phyloP scores from a whole-genome alignment of 2,113 vertebrate genomes.

The Macquaria ambigua region DNA sequence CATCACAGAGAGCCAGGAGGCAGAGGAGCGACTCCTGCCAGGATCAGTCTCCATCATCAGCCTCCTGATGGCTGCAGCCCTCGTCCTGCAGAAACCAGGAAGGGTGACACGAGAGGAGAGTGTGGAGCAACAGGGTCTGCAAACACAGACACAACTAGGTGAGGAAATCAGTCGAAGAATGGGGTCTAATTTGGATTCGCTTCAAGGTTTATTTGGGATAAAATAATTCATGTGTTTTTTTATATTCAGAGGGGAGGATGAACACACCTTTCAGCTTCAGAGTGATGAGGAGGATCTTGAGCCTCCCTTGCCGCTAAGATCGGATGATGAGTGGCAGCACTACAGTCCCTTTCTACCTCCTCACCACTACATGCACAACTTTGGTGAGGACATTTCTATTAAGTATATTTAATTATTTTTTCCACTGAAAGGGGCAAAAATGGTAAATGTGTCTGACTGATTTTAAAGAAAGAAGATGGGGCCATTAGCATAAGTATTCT shows the following conservation, averaged over 20 bases:
- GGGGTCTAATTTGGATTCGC: neutral
- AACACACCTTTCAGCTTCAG: conserved; percentile 11
- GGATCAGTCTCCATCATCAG: neutral
- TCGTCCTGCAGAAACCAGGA: neutral
- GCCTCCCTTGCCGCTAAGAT: conserved; percentile 68
- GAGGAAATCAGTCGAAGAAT: neutral
- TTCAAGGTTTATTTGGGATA: neutral
- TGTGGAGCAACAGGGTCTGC: conserved; percentile 9
- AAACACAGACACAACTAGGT: conserved; percentile 39
- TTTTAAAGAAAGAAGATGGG: neutral
- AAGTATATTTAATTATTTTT: neutral
- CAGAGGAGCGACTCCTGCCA: neutral
- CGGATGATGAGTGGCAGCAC: conserved; percentile 57
- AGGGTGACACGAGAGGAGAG: neutral
- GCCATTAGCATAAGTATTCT: neutral
- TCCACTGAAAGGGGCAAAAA: neutral
- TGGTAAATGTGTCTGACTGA: neutral
- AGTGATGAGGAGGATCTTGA: conserved; percentile 66
- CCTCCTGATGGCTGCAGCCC: neutral
- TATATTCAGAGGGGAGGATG: conserved; percentile 49
- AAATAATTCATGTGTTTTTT: neutral
- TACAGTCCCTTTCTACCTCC: conserved; percentile 7
- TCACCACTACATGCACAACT: conserved; percentile 10
- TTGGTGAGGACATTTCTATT: conserved; percentile 46
- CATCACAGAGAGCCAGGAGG: conserved; percentile 3